Percentiles rank a stretch among this genome's conserved stretches.
phyloP scores from a whole-genome alignment of 2,797 vertebrate species.

The Malurus splendens region DNA sequence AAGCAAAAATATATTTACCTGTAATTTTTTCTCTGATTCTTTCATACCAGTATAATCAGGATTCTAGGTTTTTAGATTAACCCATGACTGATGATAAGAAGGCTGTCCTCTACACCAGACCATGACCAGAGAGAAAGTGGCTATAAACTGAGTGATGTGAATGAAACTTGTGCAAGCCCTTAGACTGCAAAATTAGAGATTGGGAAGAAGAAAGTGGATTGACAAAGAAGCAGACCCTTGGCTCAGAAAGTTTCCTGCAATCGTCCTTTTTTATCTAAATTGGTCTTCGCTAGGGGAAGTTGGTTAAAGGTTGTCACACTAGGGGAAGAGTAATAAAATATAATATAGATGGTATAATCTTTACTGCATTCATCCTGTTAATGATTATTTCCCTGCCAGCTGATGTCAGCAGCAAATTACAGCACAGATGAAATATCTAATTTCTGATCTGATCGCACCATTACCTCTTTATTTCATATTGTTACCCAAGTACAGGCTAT shows the following conservation, averaged over 20 bases:
- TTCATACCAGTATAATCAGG: background rate
- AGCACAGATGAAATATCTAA: background rate
- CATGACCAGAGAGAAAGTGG: background rate
- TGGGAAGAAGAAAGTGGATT: background rate
- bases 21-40: background rate
- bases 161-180: background rate
- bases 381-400: constrained; percentile 4
- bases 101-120: background rate
- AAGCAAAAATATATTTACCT: background rate
- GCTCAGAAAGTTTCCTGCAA: background rate
- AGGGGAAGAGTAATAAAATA: background rate
- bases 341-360: background rate
- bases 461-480: background rate
- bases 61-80: background rate
- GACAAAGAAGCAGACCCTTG: background rate
- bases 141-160: background rate
- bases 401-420: background rate
- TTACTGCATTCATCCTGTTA: constrained; percentile 21
- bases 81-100: background rate
- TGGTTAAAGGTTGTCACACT: background rate
- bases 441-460: background rate
- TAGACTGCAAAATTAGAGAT: background rate
- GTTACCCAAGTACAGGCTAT: background rate
- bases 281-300: background rate
- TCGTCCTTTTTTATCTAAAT: background rate